Evolutionary conservation across 2,797 vertebrate genomes (phyloP), one percentile per base, ranked within the genome.

Genomic region (Girardinus metallicus): DNA sequence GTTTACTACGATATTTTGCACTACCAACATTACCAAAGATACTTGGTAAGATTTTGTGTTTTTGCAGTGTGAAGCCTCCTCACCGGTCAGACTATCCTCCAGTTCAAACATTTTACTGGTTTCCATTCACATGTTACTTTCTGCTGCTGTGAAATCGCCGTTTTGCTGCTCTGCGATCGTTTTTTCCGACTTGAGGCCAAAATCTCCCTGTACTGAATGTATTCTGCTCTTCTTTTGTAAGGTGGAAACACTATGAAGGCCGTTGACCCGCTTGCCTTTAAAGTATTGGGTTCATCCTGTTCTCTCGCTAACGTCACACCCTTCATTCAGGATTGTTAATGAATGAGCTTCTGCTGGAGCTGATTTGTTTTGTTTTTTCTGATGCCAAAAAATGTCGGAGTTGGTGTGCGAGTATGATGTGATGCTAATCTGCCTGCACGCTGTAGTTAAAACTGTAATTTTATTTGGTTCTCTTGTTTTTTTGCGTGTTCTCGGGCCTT

Each of bases 151-250:
- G 6, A 66, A 75, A 47, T 72, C 34, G 51, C 41, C 81, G 60
- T 46, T 41, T 29, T n/a, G 76, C 86, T 80, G 36, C 49, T 81
- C 1, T 55, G 73, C 76, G 85, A 71, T 43, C 55, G 71, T 77
- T 87, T 71, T 80, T 74, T 78, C 74, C 78, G 76, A 85, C 57
- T 75, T 68, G 43, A 82, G 74, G 81, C 82, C 83, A 87, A 89
- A 86, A 78, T 80, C 31, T 82, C 53, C 47, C 57, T 70, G 74
- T 80, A 72, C 44, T 92, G 92, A 95, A 94, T 95, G 95, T 95
- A 94, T 88, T 90, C 85, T 62, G 55, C 77, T 84, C 18, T 71
- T 78, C 84, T 89, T 79, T 87, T 89, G 46, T 87, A 31, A 80
- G 64, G 29, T 78, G 76, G 46, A 57, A 74, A 80, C 83, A 89